Evolutionary conservation across 2,888 invertebrate species (phyloP).

Genomic region (Stratiomys singularior): DNA sequence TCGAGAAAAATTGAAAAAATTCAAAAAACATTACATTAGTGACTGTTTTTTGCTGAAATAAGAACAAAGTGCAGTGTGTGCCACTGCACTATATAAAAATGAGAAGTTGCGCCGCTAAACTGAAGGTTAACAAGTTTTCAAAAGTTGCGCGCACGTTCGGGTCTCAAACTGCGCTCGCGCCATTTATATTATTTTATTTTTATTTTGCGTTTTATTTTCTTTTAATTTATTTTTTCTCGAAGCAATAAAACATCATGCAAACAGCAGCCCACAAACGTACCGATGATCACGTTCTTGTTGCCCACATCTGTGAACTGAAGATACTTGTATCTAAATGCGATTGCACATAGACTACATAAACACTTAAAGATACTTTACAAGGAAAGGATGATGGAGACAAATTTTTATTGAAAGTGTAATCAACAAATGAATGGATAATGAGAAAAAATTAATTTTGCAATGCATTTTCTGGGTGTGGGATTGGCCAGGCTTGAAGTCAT

Average conservation of each 20-base stretch:
- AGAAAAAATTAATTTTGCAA: too few species aligned
- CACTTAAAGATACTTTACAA: not conserved
- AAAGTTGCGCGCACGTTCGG: not conserved
- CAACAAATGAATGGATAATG: not conserved
- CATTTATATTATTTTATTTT: not conserved
- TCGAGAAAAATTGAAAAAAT: not conserved
- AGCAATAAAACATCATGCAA: not conserved
- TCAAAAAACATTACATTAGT: too few species aligned
- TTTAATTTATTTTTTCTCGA: too few species aligned
- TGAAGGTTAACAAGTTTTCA: slow-evolving; percentile 30
- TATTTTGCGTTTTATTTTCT: too few species aligned
- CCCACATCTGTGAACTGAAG: not conserved
- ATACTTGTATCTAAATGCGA: too few species aligned
- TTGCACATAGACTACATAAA: too few species aligned
- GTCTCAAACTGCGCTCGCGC: not conserved
- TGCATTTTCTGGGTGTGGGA: too few species aligned
- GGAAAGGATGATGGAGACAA: not conserved
- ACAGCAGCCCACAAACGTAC: not conserved
- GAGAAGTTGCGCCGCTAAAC: slow-evolving; percentile 9
- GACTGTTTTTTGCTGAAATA: not conserved
- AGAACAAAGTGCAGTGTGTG: slow-evolving; percentile 30
- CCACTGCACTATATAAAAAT: slow-evolving; percentile 13
- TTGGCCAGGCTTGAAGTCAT: too few species aligned
- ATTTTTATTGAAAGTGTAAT: not conserved
- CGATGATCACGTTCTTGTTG: slow-evolving; percentile 20